Percentiles rank a stretch among this genome's conserved stretches.
Evolutionary conservation across 2,113 vertebrate species (phyloP).

Genomic region (Mola mola): DNA sequence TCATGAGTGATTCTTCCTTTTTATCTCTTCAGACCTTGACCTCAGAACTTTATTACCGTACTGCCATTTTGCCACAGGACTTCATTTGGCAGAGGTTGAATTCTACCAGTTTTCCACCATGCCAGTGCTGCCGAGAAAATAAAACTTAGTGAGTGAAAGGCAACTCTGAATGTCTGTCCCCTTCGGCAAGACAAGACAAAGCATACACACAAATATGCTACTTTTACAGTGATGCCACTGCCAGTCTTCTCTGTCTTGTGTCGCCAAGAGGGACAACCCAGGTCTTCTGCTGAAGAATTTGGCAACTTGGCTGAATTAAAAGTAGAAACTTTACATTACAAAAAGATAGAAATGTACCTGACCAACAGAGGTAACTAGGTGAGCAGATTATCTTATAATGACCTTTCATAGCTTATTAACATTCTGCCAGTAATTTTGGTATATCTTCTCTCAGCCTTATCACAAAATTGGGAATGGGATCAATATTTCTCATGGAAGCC

Average conservation of each 20-base stretch:
- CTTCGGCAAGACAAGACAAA: slow-evolving; percentile 34
- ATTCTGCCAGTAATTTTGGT: too few species aligned
- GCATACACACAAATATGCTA: slow-evolving; percentile 23
- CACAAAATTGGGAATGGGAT: too few species aligned
- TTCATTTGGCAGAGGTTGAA: slow-evolving; percentile 7
- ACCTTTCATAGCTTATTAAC: too few species aligned
- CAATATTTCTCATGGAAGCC: too few species aligned
- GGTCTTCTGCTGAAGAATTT: neutral
- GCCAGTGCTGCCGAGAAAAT: slow-evolving; percentile 31
- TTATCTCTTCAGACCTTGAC: too few species aligned
- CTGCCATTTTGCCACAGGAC: slow-evolving; percentile 13
- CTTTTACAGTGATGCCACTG: slow-evolving; percentile 26
- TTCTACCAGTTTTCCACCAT: slow-evolving; percentile 8
- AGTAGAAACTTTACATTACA: neutral
- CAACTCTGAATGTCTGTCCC: slow-evolving; percentile 37
- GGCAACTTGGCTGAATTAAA: slow-evolving; percentile 3
- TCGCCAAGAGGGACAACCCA: slow-evolving; percentile 29
- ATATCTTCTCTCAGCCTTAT: too few species aligned
- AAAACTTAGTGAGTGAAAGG: slow-evolving; percentile 44
- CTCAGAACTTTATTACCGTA: too few species aligned
- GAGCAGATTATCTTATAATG: too few species aligned
- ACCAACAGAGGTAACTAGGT: too few species aligned
- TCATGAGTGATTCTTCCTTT: too few species aligned
- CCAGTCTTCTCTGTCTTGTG: slow-evolving; percentile 34
- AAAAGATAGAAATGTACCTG: neutral